These are phyloP conservation scores for Thaleichthys pacificus DNA, from an alignment of 2,797 vertebrate genomes.

Conservation along the genomic window DNA sequence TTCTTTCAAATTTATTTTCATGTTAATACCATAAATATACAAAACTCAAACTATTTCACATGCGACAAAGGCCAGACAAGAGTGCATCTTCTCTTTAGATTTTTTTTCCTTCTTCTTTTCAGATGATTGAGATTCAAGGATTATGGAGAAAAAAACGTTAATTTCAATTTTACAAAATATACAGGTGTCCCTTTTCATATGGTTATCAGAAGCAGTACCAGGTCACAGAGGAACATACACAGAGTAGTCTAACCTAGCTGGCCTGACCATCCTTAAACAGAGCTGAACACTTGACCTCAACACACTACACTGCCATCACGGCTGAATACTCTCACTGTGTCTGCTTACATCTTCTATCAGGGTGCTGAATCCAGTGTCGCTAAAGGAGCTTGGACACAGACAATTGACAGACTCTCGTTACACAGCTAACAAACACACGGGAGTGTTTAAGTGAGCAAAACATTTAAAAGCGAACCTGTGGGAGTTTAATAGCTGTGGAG, in stretches of 20 bases:
- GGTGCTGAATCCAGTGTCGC: too few relatives aligned
- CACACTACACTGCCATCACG: too few relatives aligned
- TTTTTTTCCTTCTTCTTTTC: conserved; percentile 73
- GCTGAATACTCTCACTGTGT: too few relatives aligned
- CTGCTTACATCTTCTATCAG: too few relatives aligned
- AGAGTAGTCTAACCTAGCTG: too few relatives aligned
- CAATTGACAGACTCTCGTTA: background rate
- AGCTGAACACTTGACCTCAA: too few relatives aligned
- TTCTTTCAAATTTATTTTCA: conserved; percentile 78
- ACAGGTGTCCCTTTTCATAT: conserved; percentile 75
- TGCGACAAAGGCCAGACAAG: conserved; percentile 80
- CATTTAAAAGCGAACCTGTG: background rate
- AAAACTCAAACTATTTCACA: conserved; percentile 92
- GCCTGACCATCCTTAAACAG: too few relatives aligned
- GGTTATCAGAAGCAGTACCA: too few relatives aligned
- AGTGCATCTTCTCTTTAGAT: conserved; percentile 80
- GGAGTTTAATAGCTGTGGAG: background rate
- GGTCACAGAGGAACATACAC: too few relatives aligned
- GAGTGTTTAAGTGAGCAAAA: background rate
- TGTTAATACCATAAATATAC: conserved; percentile 98
- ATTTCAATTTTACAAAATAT: conserved; percentile 86
- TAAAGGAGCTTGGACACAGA: too few relatives aligned
- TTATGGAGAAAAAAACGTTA: background rate
- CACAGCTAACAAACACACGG: background rate
- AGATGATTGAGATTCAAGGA: conserved; percentile 8